These are phyloP conservation scores for Platanista minor DNA, from an alignment of 2,113 vertebrate species.

Conservation along the genomic window DNA sequence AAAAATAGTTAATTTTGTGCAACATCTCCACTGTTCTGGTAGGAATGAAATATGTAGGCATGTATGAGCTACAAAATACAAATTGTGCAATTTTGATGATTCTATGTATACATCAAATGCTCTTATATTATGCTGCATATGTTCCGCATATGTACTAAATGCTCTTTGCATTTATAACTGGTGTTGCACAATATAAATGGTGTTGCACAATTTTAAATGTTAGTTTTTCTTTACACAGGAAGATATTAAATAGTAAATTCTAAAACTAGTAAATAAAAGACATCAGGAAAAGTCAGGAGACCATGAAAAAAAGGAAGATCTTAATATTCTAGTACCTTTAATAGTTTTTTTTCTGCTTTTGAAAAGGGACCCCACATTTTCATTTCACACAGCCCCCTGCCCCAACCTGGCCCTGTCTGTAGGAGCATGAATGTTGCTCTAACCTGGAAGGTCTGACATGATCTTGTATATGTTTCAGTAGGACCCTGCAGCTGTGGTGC, in stretches of 20 bases:
- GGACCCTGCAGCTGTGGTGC: background rate
- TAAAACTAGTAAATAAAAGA: background rate
- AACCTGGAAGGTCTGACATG: background rate
- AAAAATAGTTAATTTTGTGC: background rate
- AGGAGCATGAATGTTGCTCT: background rate
- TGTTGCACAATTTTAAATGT: background rate
- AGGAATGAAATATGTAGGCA: background rate
- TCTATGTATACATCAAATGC: background rate
- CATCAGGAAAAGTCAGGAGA: background rate
- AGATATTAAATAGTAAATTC: background rate
- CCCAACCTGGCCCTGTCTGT: background rate
- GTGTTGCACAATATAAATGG: background rate
- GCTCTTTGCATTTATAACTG: background rate
- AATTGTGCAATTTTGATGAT: background rate
- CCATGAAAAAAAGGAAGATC: background rate
- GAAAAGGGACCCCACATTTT: background rate
- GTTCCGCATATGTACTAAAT: background rate
- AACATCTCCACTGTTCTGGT: background rate
- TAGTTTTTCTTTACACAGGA: background rate
- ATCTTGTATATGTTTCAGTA: rapidly evolving
- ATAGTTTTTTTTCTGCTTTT: background rate
- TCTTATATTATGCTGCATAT: background rate
- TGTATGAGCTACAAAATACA: background rate
- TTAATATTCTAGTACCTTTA: background rate
- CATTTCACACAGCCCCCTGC: background rate